Conservation (phyloP, 2,797 vertebrate species). For the Halcyon smyrnensis region DNA sequence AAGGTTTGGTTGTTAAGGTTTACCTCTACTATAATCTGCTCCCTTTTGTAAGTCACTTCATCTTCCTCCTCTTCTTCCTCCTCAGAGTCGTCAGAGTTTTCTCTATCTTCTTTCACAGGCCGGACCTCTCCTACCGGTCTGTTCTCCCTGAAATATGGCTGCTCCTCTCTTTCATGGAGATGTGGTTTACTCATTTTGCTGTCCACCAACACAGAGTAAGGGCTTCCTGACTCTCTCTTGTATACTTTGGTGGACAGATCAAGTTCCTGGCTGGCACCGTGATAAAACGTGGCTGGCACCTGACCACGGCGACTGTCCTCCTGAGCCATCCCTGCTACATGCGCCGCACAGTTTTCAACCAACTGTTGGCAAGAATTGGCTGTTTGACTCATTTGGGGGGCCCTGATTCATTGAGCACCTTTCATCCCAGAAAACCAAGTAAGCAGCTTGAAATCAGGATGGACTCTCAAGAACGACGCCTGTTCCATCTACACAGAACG, state of each 20-base stretch:
- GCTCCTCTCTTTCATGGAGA: slow-evolving; percentile 81
- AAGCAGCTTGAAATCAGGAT: slow-evolving; percentile 76
- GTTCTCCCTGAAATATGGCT: slow-evolving; percentile 82
- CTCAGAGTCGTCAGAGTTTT: slow-evolving; percentile 84
- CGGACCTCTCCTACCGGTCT: slow-evolving; percentile 77
- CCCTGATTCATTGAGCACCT: slow-evolving; percentile 66
- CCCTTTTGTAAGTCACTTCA: slow-evolving; percentile 91
- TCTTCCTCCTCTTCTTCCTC: slow-evolving; percentile 87
- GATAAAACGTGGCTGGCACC: slow-evolving; percentile 86
- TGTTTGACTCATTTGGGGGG: slow-evolving; percentile 78
- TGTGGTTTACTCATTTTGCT: slow-evolving; percentile 87
- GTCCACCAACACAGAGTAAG: slow-evolving; percentile 92
- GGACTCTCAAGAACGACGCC: slow-evolving; percentile 34
- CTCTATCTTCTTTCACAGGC: slow-evolving; percentile 85
- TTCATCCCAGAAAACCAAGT: slow-evolving; percentile 73
- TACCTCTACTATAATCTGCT: slow-evolving; percentile 99
- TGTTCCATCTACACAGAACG: slow-evolving; percentile 61
- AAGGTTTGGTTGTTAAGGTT: slow-evolving; percentile 99
- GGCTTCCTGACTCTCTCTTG: slow-evolving; percentile 91
- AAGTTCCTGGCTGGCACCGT: slow-evolving; percentile 86
- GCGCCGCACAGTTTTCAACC: slow-evolving; percentile 85
- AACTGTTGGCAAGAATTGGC: slow-evolving; percentile 87
- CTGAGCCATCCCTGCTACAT: slow-evolving; percentile 90
- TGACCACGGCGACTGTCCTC: slow-evolving; percentile 87
- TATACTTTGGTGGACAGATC: slow-evolving; percentile 92